Base-by-base conservation (phyloP, 2,797 vertebrate genomes). In the Parauchenoglanis punctatus region DNA sequence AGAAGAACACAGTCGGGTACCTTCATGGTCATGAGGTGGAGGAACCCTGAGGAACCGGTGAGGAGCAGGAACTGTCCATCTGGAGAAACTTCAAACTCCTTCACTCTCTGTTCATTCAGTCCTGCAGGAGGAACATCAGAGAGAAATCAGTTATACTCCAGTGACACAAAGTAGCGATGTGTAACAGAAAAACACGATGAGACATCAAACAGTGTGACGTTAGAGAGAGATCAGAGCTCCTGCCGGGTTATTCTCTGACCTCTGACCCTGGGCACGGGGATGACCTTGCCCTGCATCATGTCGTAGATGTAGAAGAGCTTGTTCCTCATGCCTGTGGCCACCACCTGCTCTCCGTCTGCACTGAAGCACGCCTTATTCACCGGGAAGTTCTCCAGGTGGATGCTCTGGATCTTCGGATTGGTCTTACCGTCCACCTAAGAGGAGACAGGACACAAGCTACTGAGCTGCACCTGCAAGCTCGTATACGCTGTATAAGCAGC, bases 231-330 rank as follows among this genome's bases (percentile, higher is more conserved):
- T 18, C 3, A 10, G n/a, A 17, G 1, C n/a, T 54, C 25, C 3
- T 8, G 25, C 13, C 25, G 12, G 4, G 23, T 20, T 40, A 25
- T 23, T 4, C 2, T 35, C 91, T 11, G 91, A 97, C 97, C 98
- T 96, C 96, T 94, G 88, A 99, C 93, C 10, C 91, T 86, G 86
- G 95, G 88, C 0, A 99, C 93, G 0, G 97, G 97, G 85, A 93
- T 94, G 75, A 99, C 92, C 0, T 91, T 95, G 73, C 98, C 98
- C 91, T 94, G 96, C 93, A 99, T 96, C 98, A 99, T 99, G 91
- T 99, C 97, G 81, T 99, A 99, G 83, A 98, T 91, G 91, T 99
- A 99, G 93, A 99, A 98, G 92, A 97, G 94, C 82, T 95, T 98
- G 91, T 97, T 97, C 78, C 86, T 95, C 65, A 94, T 87, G 68